Evolutionary conservation across 2,113 vertebrate genomes (phyloP).

Genomic region (Grallaria varia): DNA sequence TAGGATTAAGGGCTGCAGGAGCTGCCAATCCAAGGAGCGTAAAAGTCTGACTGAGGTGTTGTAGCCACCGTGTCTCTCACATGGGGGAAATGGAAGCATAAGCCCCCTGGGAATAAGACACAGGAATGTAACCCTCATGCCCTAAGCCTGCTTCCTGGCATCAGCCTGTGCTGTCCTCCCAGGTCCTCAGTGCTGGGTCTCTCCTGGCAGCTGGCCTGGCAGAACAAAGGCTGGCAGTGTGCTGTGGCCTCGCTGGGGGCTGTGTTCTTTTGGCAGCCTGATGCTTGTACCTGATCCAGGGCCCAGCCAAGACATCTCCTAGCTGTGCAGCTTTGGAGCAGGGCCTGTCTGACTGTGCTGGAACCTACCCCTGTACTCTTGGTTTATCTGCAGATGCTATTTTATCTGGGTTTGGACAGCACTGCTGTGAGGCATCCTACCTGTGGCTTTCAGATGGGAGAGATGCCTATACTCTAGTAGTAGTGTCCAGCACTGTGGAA

Average conservation of each 20-base stretch:
- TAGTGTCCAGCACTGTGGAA: background rate
- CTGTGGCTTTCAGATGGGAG: background rate
- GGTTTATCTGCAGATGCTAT: background rate
- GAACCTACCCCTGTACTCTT: background rate
- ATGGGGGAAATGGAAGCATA: background rate
- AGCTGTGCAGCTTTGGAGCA: background rate
- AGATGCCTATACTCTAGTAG: background rate
- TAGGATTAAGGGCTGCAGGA: background rate
- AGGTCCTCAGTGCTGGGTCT: accelerated
- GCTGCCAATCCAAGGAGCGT: background rate
- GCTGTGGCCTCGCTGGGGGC: background rate
- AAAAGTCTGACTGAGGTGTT: background rate
- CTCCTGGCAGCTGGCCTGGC: background rate
- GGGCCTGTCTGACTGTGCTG: background rate
- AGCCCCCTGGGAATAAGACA: background rate
- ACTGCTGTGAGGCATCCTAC: background rate
- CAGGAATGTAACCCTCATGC: background rate
- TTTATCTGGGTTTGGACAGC: background rate
- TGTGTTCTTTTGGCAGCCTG: background rate
- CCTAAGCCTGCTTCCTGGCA: background rate
- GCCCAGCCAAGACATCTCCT: background rate
- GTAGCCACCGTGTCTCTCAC: background rate
- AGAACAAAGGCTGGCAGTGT: slow-evolving; percentile 25
- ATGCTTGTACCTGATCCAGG: background rate
- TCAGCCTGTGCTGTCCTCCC: background rate